phyloP scores from a whole-genome alignment of 92 coral and sea anemone species.

The Zoanthus sansibaricus region DNA sequence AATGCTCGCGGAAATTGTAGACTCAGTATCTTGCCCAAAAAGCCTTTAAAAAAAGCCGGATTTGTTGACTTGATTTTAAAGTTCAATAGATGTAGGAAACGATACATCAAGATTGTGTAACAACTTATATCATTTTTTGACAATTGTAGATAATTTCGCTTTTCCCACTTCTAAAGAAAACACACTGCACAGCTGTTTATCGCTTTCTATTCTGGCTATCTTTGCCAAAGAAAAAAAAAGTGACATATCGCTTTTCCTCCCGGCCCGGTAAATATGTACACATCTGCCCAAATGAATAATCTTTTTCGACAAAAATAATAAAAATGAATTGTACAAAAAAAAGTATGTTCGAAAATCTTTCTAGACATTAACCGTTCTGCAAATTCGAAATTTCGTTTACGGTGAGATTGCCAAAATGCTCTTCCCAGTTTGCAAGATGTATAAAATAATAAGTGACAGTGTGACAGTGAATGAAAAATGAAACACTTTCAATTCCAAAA shows the following conservation, averaged over 20 bases:
- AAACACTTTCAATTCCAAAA: no score
- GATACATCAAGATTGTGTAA: slow-evolving; percentile 1
- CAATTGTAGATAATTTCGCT: neutral
- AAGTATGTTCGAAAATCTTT: no score
- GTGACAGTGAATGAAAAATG: no score
- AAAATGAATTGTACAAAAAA: no score
- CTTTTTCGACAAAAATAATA: no score
- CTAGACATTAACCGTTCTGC: no score
- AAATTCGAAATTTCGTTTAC: no score
- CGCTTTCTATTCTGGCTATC: neutral
- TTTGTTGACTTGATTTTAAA: neutral
- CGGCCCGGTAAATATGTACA: no score
- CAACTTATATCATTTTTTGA: neutral
- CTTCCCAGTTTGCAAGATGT: no score
- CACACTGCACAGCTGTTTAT: neutral
- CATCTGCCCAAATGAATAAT: no score
- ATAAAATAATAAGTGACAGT: no score
- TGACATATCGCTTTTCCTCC: neutral
- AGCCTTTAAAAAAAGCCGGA: neutral
- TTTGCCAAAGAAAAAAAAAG: neutral
- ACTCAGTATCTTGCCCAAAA: neutral
- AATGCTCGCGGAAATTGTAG: neutral
- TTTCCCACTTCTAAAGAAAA: neutral
- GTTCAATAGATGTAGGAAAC: neutral
- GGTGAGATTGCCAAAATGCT: no score